Evolutionary conservation across 1,140 invertebrate species (phyloP).

Genomic region (Eupristina koningsbergeri): DNA sequence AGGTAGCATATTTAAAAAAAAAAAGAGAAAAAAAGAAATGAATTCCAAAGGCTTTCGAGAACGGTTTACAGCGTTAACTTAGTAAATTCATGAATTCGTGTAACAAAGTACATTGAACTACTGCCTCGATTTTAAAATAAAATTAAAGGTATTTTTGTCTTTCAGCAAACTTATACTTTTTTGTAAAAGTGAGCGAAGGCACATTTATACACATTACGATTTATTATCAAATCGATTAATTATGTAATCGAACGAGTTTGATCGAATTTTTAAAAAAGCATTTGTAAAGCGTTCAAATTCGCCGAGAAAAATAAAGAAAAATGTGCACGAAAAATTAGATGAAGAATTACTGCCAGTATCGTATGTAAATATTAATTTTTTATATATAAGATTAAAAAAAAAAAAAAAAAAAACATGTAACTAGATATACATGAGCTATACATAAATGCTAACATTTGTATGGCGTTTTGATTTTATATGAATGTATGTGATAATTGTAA

Average conservation of each 20-base stretch:
- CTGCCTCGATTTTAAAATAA: constrained; percentile 12
- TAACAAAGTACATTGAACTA: constrained; percentile 13
- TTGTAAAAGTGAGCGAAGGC: constrained; percentile 32
- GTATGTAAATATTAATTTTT: constrained; percentile 64
- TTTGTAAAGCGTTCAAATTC: constrained; percentile 32
- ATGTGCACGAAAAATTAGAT: constrained; percentile 35
- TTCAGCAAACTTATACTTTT: constrained; percentile 41
- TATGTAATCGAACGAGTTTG: constrained; percentile 32
- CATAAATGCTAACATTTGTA: constrained; percentile 40
- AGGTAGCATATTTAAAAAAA: constrained; percentile 38
- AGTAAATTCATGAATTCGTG: constrained; percentile 33
- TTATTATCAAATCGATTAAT: constrained; percentile 26
- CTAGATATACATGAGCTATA: constrained; percentile 44
- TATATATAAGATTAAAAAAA: constrained; percentile 42
- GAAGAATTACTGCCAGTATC: constrained; percentile 66
- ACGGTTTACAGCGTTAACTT: constrained; percentile 36
- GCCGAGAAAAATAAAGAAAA: constrained; percentile 13
- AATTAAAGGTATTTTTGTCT: constrained; percentile 19
- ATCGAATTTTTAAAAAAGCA: background rate
- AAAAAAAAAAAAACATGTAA: constrained; percentile 43
- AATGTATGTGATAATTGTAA: constrained; percentile 50
- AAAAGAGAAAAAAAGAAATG: background rate
- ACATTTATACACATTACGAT: constrained; percentile 5
- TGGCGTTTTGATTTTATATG: constrained; percentile 47
- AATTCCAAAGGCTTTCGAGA: constrained; percentile 47